phyloP scores from a whole-genome alignment of 2,888 invertebrate species.

The Agrochola lota region DNA sequence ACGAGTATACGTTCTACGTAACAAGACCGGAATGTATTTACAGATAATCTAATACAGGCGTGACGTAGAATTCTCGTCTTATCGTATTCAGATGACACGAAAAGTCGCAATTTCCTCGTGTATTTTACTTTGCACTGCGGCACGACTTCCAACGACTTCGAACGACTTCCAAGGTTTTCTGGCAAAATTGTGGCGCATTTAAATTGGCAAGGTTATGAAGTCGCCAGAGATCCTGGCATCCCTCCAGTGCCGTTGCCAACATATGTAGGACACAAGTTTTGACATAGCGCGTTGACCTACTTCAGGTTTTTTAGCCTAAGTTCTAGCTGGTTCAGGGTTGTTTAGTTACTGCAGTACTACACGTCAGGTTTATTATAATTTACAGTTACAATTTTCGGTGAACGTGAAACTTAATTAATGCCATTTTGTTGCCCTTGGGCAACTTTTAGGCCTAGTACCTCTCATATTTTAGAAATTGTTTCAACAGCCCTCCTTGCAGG shows the following conservation, averaged over 20 bases:
- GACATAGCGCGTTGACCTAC: slow-evolving; percentile 77
- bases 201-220: slow-evolving; percentile 75
- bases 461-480: slow-evolving; percentile 7
- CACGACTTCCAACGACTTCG: slow-evolving; percentile 34
- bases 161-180: slow-evolving; percentile 57
- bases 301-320: slow-evolving; percentile 61
- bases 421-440: slow-evolving; percentile 20
- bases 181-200: slow-evolving; percentile 65
- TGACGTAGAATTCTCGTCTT: slow-evolving; percentile 37
- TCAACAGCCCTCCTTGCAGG: neutral
- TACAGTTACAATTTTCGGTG: slow-evolving; percentile 26
- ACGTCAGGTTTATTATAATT: slow-evolving; percentile 38
- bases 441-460: neutral
- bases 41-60: slow-evolving; percentile 48
- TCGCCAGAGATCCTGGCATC: slow-evolving; percentile 79
- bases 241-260: slow-evolving; percentile 81
- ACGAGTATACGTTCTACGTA: slow-evolving; percentile 1
- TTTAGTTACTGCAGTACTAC: slow-evolving; percentile 43
- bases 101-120: slow-evolving; percentile 45
- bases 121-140: slow-evolving; percentile 51
- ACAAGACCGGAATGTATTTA: slow-evolving; percentile 29
- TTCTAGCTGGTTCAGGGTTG: slow-evolving; percentile 43
- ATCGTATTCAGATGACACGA: slow-evolving; percentile 40
- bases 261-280: slow-evolving; percentile 82
- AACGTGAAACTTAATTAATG: slow-evolving; percentile 30